Conservation (phyloP, 2,888 invertebrate genomes). For the Aleiodes alternator region DNA sequence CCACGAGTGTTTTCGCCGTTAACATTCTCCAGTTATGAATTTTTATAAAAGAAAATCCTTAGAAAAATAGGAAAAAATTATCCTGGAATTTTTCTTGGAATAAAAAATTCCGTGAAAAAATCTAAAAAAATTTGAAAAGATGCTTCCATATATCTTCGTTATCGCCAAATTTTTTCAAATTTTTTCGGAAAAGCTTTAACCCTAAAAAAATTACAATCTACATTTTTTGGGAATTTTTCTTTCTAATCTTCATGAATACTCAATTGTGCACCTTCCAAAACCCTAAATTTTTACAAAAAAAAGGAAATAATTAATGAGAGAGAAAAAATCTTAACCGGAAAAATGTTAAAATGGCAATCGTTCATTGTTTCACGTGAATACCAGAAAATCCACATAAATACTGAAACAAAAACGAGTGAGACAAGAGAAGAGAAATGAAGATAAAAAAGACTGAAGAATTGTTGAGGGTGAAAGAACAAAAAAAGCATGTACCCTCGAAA, state of each 20-base stretch:
- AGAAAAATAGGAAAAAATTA: conserved; percentile 17
- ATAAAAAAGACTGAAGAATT: conserved; percentile 29
- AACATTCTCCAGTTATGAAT: conserved; percentile 24
- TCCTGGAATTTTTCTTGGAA: conserved; percentile 1
- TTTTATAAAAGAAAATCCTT: not conserved
- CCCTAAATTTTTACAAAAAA: too few species aligned
- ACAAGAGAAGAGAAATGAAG: conserved; percentile 26
- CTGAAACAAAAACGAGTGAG: conserved; percentile 35
- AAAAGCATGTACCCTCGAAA: conserved; percentile 1
- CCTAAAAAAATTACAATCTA: too few species aligned
- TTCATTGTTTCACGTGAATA: conserved; percentile 5
- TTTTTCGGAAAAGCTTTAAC: not conserved
- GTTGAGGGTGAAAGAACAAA: conserved; percentile 4
- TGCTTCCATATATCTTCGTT: too few species aligned
- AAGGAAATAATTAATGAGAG: conserved; percentile 41
- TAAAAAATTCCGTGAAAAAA: not conserved
- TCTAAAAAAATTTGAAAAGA: not conserved
- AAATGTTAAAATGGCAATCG: conserved; percentile 22
- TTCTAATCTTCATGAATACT: too few species aligned
- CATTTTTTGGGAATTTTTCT: too few species aligned
- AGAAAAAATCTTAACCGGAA: not conserved
- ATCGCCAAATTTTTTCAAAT: too few species aligned
- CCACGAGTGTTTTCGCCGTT: conserved; percentile 24
- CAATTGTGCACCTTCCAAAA: too few species aligned
- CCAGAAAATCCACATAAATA: not conserved